These are phyloP conservation scores for Candoia aspera DNA, from an alignment of 2,113 vertebrate genomes.

Conservation along the genomic window DNA sequence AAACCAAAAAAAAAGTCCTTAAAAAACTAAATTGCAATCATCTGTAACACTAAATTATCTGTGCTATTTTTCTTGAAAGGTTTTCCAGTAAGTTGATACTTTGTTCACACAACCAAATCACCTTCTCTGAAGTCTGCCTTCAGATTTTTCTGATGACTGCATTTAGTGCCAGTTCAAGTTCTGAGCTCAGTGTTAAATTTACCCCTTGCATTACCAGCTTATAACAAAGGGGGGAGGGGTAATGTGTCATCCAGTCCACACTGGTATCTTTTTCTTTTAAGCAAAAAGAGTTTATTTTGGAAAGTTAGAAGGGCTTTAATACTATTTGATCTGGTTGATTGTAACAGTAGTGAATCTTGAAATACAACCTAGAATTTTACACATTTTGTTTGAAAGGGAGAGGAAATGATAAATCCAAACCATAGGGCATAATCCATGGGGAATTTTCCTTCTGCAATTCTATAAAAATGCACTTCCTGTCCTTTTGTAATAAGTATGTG, in stretches of 20 bases:
- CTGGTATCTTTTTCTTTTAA: slow-evolving; percentile 28
- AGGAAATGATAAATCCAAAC: slow-evolving; percentile 15
- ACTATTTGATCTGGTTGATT: slow-evolving; percentile 43
- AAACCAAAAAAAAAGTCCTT: slow-evolving; percentile 58
- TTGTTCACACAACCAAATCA: slow-evolving; percentile 38
- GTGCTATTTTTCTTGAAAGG: slow-evolving; percentile 23
- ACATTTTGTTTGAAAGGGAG: not conserved
- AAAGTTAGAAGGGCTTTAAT: slow-evolving; percentile 55
- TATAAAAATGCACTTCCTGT: not conserved
- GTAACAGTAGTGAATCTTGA: slow-evolving; percentile 50
- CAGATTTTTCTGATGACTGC: slow-evolving; percentile 15
- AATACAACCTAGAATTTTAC: slow-evolving; percentile 28
- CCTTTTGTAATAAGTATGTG: not conserved
- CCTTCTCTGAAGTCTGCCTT: slow-evolving; percentile 13
- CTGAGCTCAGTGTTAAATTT: slow-evolving; percentile 7
- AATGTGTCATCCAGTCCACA: slow-evolving; percentile 44
- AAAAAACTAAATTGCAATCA: slow-evolving; percentile 53
- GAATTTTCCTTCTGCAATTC: not conserved
- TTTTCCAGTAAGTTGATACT: slow-evolving; percentile 47
- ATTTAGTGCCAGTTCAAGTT: slow-evolving; percentile 38
- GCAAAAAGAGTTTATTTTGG: slow-evolving; percentile 26
- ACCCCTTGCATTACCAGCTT: slow-evolving; percentile 7
- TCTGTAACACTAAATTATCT: slow-evolving; percentile 52
- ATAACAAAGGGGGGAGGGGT: slow-evolving; percentile 8
- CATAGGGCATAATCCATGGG: not conserved